These are phyloP conservation scores for Sebastes iracundus DNA, from an alignment of 2,797 vertebrate species.

Conservation along the genomic window DNA sequence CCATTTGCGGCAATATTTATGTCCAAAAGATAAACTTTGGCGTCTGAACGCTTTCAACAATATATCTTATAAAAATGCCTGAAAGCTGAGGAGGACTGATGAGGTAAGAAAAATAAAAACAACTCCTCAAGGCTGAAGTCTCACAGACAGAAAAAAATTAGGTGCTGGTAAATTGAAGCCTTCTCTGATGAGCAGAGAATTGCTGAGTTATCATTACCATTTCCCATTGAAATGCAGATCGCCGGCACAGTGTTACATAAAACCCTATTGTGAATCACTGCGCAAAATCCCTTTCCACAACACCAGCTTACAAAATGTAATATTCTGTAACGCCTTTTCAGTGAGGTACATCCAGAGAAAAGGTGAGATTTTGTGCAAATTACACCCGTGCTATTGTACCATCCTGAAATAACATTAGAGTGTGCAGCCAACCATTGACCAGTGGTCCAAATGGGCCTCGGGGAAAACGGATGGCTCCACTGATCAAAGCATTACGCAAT, in stretches of 20 bases:
- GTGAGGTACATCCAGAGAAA: not conserved
- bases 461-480: constrained; percentile 23
- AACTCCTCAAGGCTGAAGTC: constrained; percentile 12
- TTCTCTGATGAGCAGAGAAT: constrained; percentile 20
- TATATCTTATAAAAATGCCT: not conserved
- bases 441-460: constrained; percentile 6
- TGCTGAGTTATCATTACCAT: constrained; percentile 25
- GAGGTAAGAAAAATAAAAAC: constrained; percentile 24
- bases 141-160: not conserved
- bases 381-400: not conserved
- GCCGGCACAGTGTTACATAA: not conserved
- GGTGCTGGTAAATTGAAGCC: not conserved
- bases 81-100: not conserved
- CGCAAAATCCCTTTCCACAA: not conserved
- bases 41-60: not conserved
- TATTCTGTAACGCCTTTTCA: constrained; percentile 12
- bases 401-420: constrained; percentile 28
- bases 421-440: not conserved
- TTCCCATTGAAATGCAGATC: constrained; percentile 43
- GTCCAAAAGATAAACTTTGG: constrained; percentile 17
- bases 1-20: not conserved
- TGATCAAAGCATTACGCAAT: constrained; percentile 31
- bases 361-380: not conserved
- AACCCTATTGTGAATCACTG: constrained; percentile 8
- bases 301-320: not conserved